Base-by-base conservation (phyloP, 1,140 invertebrate species). In the Papilio dardanus region DNA sequence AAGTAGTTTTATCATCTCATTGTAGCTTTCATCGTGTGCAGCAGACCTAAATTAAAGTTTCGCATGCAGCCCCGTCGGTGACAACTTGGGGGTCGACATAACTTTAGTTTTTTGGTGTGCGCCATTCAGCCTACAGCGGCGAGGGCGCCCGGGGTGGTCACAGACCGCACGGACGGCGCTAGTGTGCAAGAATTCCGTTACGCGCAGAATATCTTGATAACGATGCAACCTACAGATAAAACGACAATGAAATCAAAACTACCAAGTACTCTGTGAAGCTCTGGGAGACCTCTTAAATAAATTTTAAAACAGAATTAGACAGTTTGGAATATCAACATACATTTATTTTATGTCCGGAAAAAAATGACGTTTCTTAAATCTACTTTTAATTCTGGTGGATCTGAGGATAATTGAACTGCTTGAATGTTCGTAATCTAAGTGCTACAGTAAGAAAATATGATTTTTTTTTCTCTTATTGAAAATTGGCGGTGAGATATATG, bases 41-140 rank as follows among this genome's bases (percentile, higher is more conserved):
- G 35, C 21, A 30, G 46, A 21, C 69, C 71, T 71, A 42, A 28
- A 62, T 19, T 24, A 3, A 8, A 19, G 31, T 21, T 69, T 69
- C 67, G 67, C 67, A 69, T 69, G 35, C 67, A 69, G 67, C 33
- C 67, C 33, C 12, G 67, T 40, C 19, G 21, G 67, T 24, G 33
- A 37, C 67, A 69, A 69, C 76, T 65, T 62, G 76, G 76, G 76
- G 76, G 76, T 58, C 76, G 58, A 12, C 62, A 74, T 76, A 76
- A 73, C 35, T 76, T 40, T 67, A 46, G 68, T 76, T 76, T 76
- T 76, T 76, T 76, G 46, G 50, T 46, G 2, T 69, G 35, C 14
- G 19, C 67, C 67, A 37, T 69, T 40, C 67, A 40, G 67, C n/a
- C 67, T 40, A 69, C 67, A 69, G 33, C 67, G 8, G 19, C 31